These are phyloP conservation scores for Scolanthus callimorphus DNA, from an alignment of 92 coral and sea anemone genomes.

Conservation along the genomic window DNA sequence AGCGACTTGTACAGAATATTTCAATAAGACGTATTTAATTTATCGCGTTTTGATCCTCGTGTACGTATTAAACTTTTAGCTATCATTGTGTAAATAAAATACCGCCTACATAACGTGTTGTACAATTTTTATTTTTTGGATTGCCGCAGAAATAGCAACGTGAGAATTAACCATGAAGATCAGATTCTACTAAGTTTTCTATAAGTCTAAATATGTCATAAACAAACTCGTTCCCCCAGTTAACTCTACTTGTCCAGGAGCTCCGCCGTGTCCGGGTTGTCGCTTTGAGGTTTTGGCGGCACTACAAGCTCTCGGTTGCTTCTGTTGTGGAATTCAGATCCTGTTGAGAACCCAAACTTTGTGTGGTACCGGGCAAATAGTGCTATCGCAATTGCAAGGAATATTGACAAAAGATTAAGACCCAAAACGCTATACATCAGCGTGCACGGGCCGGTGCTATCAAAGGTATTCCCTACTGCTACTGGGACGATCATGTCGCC, in stretches of 20 bases:
- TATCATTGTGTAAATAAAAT: no score
- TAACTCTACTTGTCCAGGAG: no score
- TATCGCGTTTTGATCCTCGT: no score
- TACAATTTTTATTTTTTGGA: no score
- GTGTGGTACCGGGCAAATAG: not conserved
- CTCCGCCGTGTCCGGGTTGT: no score
- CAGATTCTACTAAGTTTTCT: not conserved
- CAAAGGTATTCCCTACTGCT: constrained; percentile 69
- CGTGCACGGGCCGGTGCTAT: constrained; percentile 63
- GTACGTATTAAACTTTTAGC: no score
- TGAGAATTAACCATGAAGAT: no score
- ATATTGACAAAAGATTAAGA: constrained; percentile 4
- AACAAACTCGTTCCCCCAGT: no score
- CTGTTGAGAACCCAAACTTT: not conserved
- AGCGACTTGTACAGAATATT: no score
- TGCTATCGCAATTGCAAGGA: not conserved
- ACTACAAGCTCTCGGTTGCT: not conserved
- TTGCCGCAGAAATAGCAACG: no score
- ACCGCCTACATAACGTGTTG: no score
- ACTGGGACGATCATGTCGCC: constrained; percentile 93
- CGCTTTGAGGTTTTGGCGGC: not conserved
- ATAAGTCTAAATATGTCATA: not conserved
- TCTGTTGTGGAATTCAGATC: not conserved
- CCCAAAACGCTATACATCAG: constrained; percentile 61
- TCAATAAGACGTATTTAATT: no score